A percentile compares a stretch with the other conserved stretches of the same genome.
phyloP scores from a whole-genome alignment of 64 coral and sea anemone species.

The Montipora capricornis region DNA sequence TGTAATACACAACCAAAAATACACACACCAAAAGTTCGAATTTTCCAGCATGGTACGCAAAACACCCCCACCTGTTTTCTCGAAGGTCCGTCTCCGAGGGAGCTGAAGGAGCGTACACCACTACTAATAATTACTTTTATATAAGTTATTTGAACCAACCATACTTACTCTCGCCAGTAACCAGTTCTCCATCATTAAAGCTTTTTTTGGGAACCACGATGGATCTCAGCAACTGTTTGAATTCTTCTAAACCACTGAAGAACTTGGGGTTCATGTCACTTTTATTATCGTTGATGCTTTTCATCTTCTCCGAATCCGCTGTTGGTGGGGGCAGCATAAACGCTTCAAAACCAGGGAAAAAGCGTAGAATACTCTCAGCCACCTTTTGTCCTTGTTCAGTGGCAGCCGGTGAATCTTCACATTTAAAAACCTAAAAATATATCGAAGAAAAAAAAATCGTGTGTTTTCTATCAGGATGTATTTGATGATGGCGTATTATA shows the following conservation, averaged over 20 bases:
- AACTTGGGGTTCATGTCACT: slow-evolving; percentile 43
- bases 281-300: slow-evolving; percentile 56
- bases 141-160: too few species aligned
- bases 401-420: neutral
- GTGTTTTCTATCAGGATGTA: too few species aligned
- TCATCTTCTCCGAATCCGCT: slow-evolving; percentile 53
- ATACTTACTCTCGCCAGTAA: slow-evolving; percentile 77
- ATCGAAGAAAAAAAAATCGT: too few species aligned
- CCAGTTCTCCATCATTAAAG: slow-evolving; percentile 70
- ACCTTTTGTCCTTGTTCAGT: slow-evolving; percentile 31
- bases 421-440: too few species aligned
- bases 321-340: slow-evolving; percentile 74
- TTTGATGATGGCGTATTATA: too few species aligned
- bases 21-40: too few species aligned
- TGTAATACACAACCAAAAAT: too few species aligned
- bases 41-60: too few species aligned
- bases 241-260: slow-evolving; percentile 45
- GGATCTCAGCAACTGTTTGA: slow-evolving; percentile 48
- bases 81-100: too few species aligned
- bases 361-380: slow-evolving; percentile 69
- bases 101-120: too few species aligned
- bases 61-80: too few species aligned
- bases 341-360: slow-evolving; percentile 76
- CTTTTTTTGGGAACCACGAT: slow-evolving; percentile 59
- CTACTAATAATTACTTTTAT: too few species aligned